phyloP scores from a whole-genome alignment of 2,888 invertebrate species.

The Allophyes oxyacanthae region DNA sequence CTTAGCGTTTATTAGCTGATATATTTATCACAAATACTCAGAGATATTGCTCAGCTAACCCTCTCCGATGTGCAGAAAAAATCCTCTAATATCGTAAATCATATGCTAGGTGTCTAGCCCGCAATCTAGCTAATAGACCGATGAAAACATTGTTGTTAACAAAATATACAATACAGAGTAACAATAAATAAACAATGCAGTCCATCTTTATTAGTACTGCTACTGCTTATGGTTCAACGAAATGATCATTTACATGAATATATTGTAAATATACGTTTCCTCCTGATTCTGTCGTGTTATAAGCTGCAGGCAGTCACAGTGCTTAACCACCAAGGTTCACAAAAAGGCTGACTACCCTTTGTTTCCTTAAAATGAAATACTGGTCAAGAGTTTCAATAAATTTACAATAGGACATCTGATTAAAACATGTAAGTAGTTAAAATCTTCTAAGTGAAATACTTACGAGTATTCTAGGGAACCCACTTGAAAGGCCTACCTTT shows the following conservation, averaged over 20 bases:
- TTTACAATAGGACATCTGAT: too few relatives aligned
- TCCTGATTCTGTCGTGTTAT: too few relatives aligned
- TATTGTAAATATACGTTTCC: too few relatives aligned
- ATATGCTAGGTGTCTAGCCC: constrained; percentile 60
- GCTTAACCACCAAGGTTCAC: too few relatives aligned
- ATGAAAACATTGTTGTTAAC: constrained; percentile 42
- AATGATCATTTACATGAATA: not conserved
- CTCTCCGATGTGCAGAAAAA: constrained; percentile 65
- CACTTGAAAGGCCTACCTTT: too few relatives aligned
- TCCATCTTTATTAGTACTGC: constrained; percentile 43
- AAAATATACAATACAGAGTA: constrained; percentile 35
- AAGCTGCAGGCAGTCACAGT: too few relatives aligned
- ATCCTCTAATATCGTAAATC: constrained; percentile 71
- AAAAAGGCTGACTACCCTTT: too few relatives aligned
- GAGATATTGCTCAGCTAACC: constrained; percentile 77
- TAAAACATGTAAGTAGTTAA: too few relatives aligned
- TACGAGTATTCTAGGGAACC: too few relatives aligned
- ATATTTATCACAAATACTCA: constrained; percentile 85
- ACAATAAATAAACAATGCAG: constrained; percentile 38
- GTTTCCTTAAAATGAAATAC: too few relatives aligned
- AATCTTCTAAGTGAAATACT: too few relatives aligned
- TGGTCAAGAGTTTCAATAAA: too few relatives aligned
- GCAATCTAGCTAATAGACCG: constrained; percentile 67
- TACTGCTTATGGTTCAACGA: constrained; percentile 10
- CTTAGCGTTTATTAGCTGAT: constrained; percentile 85